Percentiles rank a stretch among this genome's conserved stretches.
Conservation (phyloP, 2,113 vertebrate species). For the Tangachromis dhanisi region DNA sequence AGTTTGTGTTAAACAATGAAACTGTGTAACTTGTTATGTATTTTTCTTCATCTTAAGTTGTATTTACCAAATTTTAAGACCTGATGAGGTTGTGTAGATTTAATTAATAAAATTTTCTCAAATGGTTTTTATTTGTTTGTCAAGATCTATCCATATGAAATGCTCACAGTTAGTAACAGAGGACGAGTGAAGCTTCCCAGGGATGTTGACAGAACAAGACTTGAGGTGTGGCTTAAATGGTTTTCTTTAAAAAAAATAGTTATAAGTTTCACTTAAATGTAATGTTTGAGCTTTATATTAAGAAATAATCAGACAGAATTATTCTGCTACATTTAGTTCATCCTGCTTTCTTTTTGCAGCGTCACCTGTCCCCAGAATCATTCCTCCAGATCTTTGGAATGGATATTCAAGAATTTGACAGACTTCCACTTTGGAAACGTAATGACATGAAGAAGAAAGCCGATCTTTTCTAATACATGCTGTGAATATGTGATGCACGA, state of each 20-base stretch:
- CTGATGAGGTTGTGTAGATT: not conserved
- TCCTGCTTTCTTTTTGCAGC: conserved; percentile 63
- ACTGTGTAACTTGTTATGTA: not conserved
- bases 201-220: conserved; percentile 91
- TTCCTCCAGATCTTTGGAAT: conserved; percentile 92
- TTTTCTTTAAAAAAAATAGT: not conserved
- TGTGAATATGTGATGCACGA: not conserved
- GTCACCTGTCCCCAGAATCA: conserved; percentile 84
- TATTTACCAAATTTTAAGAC: not conserved
- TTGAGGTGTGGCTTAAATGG: conserved; percentile 69
- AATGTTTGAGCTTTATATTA: not conserved
- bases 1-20: not conserved
- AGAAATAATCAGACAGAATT: not conserved
- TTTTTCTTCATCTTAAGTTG: not conserved
- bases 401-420: conserved; percentile 88
- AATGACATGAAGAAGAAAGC: conserved; percentile 95
- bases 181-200: conserved; percentile 89
- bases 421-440: conserved; percentile 94
- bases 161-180: conserved; percentile 87
- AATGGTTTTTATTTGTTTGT: conserved; percentile 39
- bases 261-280: not conserved
- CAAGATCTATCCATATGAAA: conserved; percentile 95
- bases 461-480: conserved; percentile 81
- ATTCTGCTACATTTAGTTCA: not conserved
- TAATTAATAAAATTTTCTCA: conserved; percentile 3